These are phyloP conservation scores for Cerastis leucographa DNA, from an alignment of 2,888 invertebrate genomes.

Conservation along the genomic window DNA sequence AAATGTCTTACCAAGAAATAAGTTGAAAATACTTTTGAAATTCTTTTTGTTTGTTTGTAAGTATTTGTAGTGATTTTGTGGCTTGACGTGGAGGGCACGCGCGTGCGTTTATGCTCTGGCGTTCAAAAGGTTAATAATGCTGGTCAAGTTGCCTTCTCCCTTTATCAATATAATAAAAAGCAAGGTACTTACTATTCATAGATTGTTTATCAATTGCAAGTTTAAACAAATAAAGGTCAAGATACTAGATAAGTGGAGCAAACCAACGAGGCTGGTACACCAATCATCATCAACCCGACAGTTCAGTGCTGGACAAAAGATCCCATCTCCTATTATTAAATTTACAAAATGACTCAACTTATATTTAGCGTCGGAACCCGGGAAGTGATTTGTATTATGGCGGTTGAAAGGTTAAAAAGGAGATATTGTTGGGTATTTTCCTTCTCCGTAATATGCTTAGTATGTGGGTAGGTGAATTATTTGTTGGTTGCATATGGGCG, in stretches of 20 bases:
- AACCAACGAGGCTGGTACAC: conserved; percentile 5
- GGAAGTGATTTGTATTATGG: conserved; percentile 53
- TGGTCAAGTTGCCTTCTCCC: not conserved
- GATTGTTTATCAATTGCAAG: not conserved
- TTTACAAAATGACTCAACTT: conserved; percentile 30
- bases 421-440: conserved; percentile 28
- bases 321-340: conserved; percentile 27
- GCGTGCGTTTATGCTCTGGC: too few relatives aligned
- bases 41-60: too few relatives aligned
- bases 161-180: not conserved
- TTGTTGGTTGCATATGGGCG: not conserved
- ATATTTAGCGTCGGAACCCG: conserved; percentile 40
- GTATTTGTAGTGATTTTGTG: too few relatives aligned
- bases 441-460: conserved; percentile 37
- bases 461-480: conserved; percentile 28
- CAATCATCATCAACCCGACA: conserved; percentile 13
- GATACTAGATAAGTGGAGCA: not conserved
- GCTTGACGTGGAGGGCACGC: too few relatives aligned
- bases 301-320: not conserved
- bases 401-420: conserved; percentile 55
- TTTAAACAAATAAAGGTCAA: not conserved
- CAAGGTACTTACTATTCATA: not conserved
- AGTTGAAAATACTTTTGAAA: too few relatives aligned
- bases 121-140: too few relatives aligned
- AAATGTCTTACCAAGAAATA: too few relatives aligned